Percentiles rank a stretch among this genome's conserved stretches.
Conservation (phyloP, 2,888 invertebrate species). For the Ornithoptera priamus region DNA sequence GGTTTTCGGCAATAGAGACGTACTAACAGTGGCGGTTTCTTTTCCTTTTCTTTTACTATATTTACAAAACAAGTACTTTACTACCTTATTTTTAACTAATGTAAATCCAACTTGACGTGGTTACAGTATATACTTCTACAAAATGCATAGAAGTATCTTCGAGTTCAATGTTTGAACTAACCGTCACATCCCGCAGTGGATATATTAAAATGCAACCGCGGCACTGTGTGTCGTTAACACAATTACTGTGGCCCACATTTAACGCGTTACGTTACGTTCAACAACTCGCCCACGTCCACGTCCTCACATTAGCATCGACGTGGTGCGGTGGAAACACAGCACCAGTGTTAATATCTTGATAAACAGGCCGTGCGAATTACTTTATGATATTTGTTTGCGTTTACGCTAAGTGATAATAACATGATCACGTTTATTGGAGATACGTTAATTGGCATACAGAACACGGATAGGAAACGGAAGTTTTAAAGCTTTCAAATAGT, state of each 20-base stretch:
- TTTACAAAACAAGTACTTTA: too few species aligned
- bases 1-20: too few species aligned
- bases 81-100: too few species aligned
- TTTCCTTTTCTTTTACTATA: too few species aligned
- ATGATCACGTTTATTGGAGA: not conserved
- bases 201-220: constrained; percentile 14
- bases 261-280: constrained; percentile 3
- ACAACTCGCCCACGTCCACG: constrained; percentile 14
- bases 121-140: too few species aligned
- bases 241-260: constrained; percentile 20
- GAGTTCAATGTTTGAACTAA: not conserved
- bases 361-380: not conserved
- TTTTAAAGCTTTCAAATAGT: not conserved
- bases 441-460: not conserved
- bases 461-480: not conserved
- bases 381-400: not conserved
- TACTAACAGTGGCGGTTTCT: too few species aligned
- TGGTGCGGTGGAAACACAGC: not conserved
- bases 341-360: constrained; percentile 3
- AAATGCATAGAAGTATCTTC: too few species aligned
- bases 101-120: too few species aligned
- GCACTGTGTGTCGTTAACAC: constrained; percentile 12
- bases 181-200: not conserved
- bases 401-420: not conserved
- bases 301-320: constrained; percentile 1